Base-by-base conservation (phyloP, 2,797 vertebrate species). In the Sebastes jordani region DNA sequence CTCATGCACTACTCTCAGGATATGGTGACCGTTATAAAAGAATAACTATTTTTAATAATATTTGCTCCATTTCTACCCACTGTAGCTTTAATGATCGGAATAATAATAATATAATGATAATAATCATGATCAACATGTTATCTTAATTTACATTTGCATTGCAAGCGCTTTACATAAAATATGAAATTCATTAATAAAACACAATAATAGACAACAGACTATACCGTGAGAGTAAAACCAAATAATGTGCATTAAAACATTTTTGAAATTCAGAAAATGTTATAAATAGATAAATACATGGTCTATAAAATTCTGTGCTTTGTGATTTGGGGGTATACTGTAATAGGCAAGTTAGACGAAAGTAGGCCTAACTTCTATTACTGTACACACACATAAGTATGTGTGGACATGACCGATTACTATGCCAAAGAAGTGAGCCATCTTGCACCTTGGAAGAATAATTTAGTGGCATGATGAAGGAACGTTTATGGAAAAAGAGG, bases 371-470 rank as follows among this genome's bases (percentile, higher is more conserved):
- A 61, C 46, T 78, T 65, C 4, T 55, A 27, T 71, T 59, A 58
- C 20, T 62, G 18, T 74, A 20, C 29, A 55, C 7, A 66, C 27
- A 29, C 30, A 59, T 4, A 46, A 29, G 23, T 27, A 54, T 63
- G 30, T 70, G 36, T 23, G 7, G 34, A 71, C 11, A 20, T 56
- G 30, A 30, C 49, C 71, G 20, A 84, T 80, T 74, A 55, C n/a
- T 54, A 77, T 78, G 56, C 61, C 23, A 34, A 64, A 66, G 58
- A 59, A 65, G 56, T 81, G 27, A 86, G 29, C 20, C 65, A 66
- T 49, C 42, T 38, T 79, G 63, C 20, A 77, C 29, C 55, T 56
- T 38, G 23, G 23, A 78, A 82, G 20, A 85, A 90, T 87, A 68
- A 86, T 75, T 89, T n/a, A 81, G n/a, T 54, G 55, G 62, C 18